Evolutionary conservation across 2,888 invertebrate species (phyloP).

Genomic region (Euclidia mi): DNA sequence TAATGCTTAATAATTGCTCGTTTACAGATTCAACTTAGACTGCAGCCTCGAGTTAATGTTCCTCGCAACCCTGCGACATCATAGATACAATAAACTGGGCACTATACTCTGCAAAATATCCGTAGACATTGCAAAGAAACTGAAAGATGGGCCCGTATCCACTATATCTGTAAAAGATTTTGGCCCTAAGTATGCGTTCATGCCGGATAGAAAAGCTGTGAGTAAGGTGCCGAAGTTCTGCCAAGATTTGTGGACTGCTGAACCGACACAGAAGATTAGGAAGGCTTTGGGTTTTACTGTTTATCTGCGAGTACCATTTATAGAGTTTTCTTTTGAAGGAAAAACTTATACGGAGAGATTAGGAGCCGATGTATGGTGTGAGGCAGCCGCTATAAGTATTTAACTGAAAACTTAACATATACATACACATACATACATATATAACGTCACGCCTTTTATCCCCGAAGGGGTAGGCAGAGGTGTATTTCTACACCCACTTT

Average conservation of each 20-base stretch:
- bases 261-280: constrained; percentile 90
- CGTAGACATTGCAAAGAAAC: constrained; percentile 85
- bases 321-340: constrained; percentile 89
- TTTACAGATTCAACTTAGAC: constrained; percentile 87
- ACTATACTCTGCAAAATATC: constrained; percentile 86
- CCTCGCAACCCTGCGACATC: constrained; percentile 88
- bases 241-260: constrained; percentile 91
- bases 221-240: constrained; percentile 85
- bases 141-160: constrained; percentile 77
- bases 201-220: constrained; percentile 69
- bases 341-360: constrained; percentile 90
- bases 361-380: constrained; percentile 74
- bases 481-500: too few species aligned
- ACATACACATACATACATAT: too few species aligned
- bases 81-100: constrained; percentile 87
- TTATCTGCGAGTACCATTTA: constrained; percentile 84
- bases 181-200: constrained; percentile 72
- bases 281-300: constrained; percentile 87
- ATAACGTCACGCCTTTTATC: too few species aligned
- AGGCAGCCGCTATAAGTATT: constrained; percentile 64
- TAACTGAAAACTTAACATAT: too few species aligned
- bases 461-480: too few species aligned
- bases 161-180: constrained; percentile 77
- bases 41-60: constrained; percentile 93
- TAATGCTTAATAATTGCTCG: background rate